Conservation (phyloP, 2,113 vertebrate genomes). For the Panthera tigris region DNA sequence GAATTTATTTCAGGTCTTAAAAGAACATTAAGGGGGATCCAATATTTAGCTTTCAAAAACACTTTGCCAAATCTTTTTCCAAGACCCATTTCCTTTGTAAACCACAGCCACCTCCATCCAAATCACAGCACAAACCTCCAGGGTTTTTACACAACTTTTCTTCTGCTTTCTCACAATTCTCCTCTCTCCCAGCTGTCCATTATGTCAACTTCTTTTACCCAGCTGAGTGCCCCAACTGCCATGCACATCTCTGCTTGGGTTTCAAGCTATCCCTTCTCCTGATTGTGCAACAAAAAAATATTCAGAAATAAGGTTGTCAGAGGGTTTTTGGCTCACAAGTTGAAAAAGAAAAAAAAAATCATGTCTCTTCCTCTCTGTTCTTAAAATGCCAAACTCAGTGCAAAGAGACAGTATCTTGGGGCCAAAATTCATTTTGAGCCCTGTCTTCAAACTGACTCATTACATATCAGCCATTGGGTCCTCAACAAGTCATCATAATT, state of each 20-base stretch:
- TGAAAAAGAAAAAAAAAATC: not conserved
- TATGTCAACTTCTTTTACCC: not conserved
- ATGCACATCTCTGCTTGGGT: not conserved
- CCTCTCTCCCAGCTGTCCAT: not conserved
- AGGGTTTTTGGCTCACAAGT: not conserved
- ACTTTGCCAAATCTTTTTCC: not conserved
- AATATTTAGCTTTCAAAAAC: not conserved
- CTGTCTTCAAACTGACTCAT: not conserved
- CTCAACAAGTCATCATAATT: not conserved
- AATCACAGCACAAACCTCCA: not conserved
- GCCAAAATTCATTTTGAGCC: not conserved
- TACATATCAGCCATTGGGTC: not conserved
- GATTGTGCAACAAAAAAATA: not conserved
- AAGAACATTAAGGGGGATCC: not conserved
- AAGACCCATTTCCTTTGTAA: not conserved
- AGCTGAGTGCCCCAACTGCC: not conserved
- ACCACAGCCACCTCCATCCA: not conserved
- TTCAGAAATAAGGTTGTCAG: not conserved
- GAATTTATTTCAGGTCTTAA: conserved; percentile 38
- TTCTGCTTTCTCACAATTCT: not conserved
- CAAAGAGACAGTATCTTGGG: not conserved
- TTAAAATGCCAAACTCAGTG: not conserved
- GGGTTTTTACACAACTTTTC: not conserved
- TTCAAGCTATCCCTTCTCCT: not conserved
- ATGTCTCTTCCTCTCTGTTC: not conserved